phyloP scores from a whole-genome alignment of 2,113 vertebrate genomes.

The Mobula birostris region DNA sequence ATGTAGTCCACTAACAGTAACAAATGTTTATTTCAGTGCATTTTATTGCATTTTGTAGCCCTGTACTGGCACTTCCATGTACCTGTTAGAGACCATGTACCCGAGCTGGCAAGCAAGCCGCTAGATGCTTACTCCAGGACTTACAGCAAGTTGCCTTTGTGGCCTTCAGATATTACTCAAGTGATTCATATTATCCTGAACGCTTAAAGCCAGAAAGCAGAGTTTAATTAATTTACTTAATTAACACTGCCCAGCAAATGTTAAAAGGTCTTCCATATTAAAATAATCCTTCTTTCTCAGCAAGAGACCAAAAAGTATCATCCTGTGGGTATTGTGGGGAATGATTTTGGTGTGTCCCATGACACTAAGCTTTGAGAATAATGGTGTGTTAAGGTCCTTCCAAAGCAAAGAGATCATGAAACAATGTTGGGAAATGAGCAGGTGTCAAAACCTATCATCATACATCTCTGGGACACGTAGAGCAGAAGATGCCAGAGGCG shows the following conservation, averaged over 20 bases:
- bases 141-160: neutral
- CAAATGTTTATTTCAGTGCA: neutral
- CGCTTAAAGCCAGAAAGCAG: neutral
- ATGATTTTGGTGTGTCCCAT: neutral
- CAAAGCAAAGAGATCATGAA: neutral
- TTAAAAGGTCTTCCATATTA: neutral
- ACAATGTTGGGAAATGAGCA: neutral
- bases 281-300: slow-evolving; percentile 16
- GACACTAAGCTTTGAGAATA: neutral
- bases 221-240: slow-evolving; percentile 26
- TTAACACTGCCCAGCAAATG: neutral
- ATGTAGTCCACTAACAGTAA: neutral
- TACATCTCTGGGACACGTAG: neutral
- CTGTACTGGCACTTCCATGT: neutral
- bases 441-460: neutral
- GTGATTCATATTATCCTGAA: neutral
- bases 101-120: neutral
- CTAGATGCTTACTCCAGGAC: too few relatives aligned
- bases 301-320: neutral
- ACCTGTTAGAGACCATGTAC: neutral
- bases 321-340: neutral
- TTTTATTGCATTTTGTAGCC: neutral
- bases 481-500: neutral
- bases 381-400: neutral
- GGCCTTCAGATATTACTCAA: neutral